Base-by-base conservation (phyloP, 23 tunicate genomes). In the Trididemnum nubilum region DNA sequence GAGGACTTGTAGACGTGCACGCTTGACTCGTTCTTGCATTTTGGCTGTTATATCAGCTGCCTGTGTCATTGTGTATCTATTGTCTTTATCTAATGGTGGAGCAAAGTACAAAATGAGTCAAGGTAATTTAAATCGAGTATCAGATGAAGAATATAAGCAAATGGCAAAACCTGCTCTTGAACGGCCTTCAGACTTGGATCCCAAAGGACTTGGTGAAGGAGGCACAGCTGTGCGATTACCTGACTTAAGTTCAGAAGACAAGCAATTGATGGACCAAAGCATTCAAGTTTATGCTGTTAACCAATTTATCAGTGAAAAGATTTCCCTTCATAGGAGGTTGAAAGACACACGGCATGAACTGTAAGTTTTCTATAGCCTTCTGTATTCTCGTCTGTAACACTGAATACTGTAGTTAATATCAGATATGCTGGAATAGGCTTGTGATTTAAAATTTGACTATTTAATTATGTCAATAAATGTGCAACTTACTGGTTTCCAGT, bases 291-390 rank as follows among this genome's bases (percentile, higher is more conserved):
- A 79, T 59, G 94, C 94, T 37, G 95, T 96, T 2, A 89, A 96
- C 76, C 99, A 96, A 51, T 86, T 87, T 59, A 79, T 91, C 0
- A 91, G 97, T 71, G 97, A 96, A 75, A 87, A 71, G 63, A 89
- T 96, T 19, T 88, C 95, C 19, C 76, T 96, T 33, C 99, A 96
- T 57, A 71, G 99, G 26, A 70, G 44, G 0, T 57, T 89, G 5
- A 37, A 64, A 44, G 99, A 96, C 54, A 54, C 79, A 3, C 59
- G 99, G 64, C 97, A 96, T 82, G 70, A 85, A 28, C 50, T 69
- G 87, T 96, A 58, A 82, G 88, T 86, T 26, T n/a, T n/a, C n/a
- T n/a, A n/a, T n/a, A n/a, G n/a, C n/a, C n/a, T n/a, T n/a, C n/a
- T n/a, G n/a, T n/a, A n/a, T n/a, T n/a, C n/a, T n/a, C n/a, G n/a